Base-by-base conservation (phyloP, 2,797 vertebrate species). In the Spondyliosoma cantharus region DNA sequence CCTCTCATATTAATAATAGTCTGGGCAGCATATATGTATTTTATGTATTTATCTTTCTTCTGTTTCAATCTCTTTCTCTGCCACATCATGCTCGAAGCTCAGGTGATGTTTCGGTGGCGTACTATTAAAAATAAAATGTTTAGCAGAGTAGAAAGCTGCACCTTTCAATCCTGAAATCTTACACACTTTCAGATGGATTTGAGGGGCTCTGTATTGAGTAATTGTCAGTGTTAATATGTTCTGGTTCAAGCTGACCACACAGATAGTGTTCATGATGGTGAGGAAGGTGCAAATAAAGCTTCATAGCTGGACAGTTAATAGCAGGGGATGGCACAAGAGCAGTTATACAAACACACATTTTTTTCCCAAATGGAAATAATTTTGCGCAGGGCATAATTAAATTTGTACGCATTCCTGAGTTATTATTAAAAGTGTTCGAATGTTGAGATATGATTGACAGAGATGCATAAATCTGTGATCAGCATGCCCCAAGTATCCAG, bases 381-480 rank as follows among this genome's bases (percentile, higher is more conserved):
- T 70, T 70, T 52, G 53, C 73, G 71, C 11, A 0, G 7, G 50
- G 58, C 42, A 17, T 50, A 66, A 81, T 84, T 75, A 37, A 61
- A 66, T 53, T 56, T 14, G 64, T 24, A 61, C 19, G 22, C 95
- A 95, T 96, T 95, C 95, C 94, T 95, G 95, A 96, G 95, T 96
- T 96, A 96, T 96, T 96, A 95, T 96, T 96, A 95, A 96, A 97
- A 96, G 92, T 95, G 94, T 95, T 95, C 92, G 94, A 96, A 96
- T 96, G 96, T 95, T 96, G 93, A 96, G 96, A 96, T 96, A 95
- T 96, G 96, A 96, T 96, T 96, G 95, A 96, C 95, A 96, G 95
- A 93, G 95, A 94, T 95, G 96, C 95, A 96, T 96, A 95, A 96
- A 96, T 97, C 96, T 96, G 96, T 96, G 95, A 97, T 97, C 95